A percentile compares a stretch with the other conserved stretches of the same genome.
Conservation (phyloP, 2,113 vertebrate species). For the Piaya cayana region DNA sequence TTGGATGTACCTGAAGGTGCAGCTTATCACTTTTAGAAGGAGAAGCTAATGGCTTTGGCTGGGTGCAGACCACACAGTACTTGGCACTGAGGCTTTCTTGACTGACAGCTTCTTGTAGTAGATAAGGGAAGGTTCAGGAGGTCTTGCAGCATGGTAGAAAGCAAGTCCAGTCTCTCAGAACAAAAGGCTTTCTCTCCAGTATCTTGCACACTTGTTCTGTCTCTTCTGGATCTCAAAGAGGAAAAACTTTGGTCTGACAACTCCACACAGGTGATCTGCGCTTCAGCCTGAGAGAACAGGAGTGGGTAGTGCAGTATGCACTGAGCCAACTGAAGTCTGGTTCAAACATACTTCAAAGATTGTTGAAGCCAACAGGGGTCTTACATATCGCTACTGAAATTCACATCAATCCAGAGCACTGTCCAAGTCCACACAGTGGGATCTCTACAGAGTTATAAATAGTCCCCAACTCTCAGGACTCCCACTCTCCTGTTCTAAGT, state of each 20-base stretch:
- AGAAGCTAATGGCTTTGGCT: background rate
- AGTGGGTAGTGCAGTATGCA: constrained; percentile 20
- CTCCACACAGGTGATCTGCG: background rate
- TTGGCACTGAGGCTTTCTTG: background rate
- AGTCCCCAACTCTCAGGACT: constrained; percentile 42
- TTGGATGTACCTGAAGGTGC: background rate
- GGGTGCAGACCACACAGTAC: rapidly evolving
- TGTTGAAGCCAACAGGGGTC: constrained; percentile 62
- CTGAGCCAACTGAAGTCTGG: constrained; percentile 62
- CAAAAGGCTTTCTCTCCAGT: background rate
- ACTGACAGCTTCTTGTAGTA: background rate
- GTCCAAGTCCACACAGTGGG: constrained; percentile 59
- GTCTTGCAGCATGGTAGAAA: background rate
- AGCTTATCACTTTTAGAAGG: background rate
- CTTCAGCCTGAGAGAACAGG: constrained; percentile 35
- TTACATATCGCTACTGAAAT: constrained; percentile 47
- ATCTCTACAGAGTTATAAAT: constrained; percentile 64
- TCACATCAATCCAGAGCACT: constrained; percentile 53
- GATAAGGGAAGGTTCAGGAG: background rate
- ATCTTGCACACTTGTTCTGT: background rate
- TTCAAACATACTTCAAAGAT: constrained; percentile 68
- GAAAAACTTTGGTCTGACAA: background rate
- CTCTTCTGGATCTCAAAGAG: background rate
- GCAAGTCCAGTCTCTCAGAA: background rate
- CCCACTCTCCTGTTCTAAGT: constrained; percentile 31